Percentiles rank a stretch among this genome's conserved stretches.
Conservation (phyloP, 2,888 invertebrate genomes). For the Mayetiola destructor region DNA sequence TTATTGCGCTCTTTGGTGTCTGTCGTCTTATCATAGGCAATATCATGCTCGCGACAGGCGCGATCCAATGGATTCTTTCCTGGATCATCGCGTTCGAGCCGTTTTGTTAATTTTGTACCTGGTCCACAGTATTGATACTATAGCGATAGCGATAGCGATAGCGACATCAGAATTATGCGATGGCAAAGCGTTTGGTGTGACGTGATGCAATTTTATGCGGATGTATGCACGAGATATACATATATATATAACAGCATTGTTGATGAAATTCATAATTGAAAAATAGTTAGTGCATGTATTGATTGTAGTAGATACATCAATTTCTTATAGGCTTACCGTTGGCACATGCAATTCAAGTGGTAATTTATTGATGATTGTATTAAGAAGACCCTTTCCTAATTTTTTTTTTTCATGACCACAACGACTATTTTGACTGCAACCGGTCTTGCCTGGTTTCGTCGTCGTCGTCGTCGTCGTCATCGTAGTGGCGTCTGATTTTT, state of each 20-base stretch:
- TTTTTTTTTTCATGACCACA: not conserved
- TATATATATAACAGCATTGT: no score
- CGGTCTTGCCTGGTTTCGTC: no score
- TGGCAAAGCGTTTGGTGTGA: no score
- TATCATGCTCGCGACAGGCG: constrained; percentile 21
- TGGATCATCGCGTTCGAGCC: constrained; percentile 22
- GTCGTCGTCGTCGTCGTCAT: not conserved
- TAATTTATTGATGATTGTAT: constrained; percentile 19
- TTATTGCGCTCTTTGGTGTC: constrained; percentile 4
- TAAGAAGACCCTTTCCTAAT: not conserved
- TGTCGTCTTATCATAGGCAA: constrained; percentile 17
- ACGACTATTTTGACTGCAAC: no score
- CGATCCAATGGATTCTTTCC: constrained; percentile 23
- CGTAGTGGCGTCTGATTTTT: not conserved
- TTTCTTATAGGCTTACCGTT: no score
- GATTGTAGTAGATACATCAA: no score
- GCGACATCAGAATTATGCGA: no score
- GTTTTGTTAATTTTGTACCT: constrained; percentile 22
- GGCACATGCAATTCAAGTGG: constrained; percentile 21
- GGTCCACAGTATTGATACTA: constrained; percentile 25
- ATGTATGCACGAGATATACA: no score
- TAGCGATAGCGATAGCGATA: no score
- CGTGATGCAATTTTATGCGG: no score
- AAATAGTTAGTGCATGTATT: no score
- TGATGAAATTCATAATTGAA: no score